Percentiles rank a stretch among this genome's conserved stretches.
Conservation (phyloP, 2,888 invertebrate genomes). For the Physocephala rufipes region DNA sequence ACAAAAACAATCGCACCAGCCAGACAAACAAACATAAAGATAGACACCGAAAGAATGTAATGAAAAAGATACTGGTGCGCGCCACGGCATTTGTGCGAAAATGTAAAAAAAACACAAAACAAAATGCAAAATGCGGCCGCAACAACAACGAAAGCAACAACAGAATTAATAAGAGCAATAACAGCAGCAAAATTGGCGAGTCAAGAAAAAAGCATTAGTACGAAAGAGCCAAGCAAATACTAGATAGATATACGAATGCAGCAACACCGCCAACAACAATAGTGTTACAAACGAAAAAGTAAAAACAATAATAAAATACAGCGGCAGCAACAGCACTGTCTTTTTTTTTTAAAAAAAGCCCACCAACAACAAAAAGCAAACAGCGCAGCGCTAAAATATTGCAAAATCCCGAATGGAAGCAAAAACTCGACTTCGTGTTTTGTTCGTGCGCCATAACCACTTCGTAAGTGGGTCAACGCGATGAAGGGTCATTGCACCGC, state of each 20-base stretch:
- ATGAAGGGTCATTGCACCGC: conserved; percentile 67
- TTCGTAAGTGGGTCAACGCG: conserved; percentile 67
- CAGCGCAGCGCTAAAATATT: conserved; percentile 20
- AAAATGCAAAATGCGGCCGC: conserved; percentile 4
- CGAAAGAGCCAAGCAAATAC: no score
- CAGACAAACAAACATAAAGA: not conserved
- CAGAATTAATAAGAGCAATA: conserved; percentile 19
- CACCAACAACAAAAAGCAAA: no score
- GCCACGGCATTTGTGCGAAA: not conserved
- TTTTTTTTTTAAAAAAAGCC: no score
- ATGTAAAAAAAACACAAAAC: not conserved
- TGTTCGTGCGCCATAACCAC: conserved; percentile 58
- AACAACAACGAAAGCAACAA: not conserved
- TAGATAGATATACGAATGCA: conserved; percentile 12
- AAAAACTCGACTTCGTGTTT: conserved; percentile 53
- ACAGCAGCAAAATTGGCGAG: conserved; percentile 31
- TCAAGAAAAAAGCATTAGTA: conserved; percentile 18
- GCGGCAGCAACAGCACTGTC: not conserved
- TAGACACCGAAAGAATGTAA: conserved; percentile 1
- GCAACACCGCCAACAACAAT: not conserved
- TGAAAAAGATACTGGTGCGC: not conserved
- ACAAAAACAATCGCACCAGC: not conserved
- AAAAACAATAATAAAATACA: no score
- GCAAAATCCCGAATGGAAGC: conserved; percentile 48
- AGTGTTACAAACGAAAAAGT: no score